Base-by-base conservation (phyloP, 30 jellyfish, hydroid and myxozoan species). In the Rhopilema esculentum region DNA sequence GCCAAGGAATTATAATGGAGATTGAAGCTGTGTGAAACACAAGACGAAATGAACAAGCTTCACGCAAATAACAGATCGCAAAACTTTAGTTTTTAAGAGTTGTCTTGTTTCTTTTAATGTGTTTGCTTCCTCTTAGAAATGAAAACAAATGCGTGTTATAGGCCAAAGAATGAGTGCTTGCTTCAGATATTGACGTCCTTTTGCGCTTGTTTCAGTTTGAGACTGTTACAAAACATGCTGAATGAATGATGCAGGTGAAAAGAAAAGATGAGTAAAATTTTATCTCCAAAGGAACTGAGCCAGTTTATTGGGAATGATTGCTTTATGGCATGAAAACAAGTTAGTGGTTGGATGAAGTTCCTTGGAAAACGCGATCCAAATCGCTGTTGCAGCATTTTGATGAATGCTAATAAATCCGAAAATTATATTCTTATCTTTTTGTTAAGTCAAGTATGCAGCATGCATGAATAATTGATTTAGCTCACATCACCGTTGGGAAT, bases 391-490 rank as follows among this genome's bases (percentile, higher is more conserved):
- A 2, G 57, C 57, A 2, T 40, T 6, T 12, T 2, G 12, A 40
- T 6, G 12, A 40, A 2, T 40, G 57, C 57, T 2, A 40, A 40
- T 6, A 40, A 40, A 6, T 2, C 9, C 9, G 57, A 40, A 40
- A 12, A 12, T 40, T 12, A 12, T 40, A 40, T 40, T 12, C 57
- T 6, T 40, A 12, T 40, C 57, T 40, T 12, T n/a, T 40, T 40
- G 57, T 40, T 6, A 40, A 40, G 57, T 6, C n/a, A 40, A 12
- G 12, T 12, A 40, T 40, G 57, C 18, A 66, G 16, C 30, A 23
- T 20, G 26, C 77, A 66, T 66, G 50, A 66, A 66, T 66, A 23
- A 66, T 66, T 66, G 21, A 66, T 66, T n/a, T 1, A 66, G 24
- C 33, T 21, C 9, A 23, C 23, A 66, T 1, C 21, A 18, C 49